Conservation (phyloP, 2,113 vertebrate genomes). For the Microtus montanus region DNA sequence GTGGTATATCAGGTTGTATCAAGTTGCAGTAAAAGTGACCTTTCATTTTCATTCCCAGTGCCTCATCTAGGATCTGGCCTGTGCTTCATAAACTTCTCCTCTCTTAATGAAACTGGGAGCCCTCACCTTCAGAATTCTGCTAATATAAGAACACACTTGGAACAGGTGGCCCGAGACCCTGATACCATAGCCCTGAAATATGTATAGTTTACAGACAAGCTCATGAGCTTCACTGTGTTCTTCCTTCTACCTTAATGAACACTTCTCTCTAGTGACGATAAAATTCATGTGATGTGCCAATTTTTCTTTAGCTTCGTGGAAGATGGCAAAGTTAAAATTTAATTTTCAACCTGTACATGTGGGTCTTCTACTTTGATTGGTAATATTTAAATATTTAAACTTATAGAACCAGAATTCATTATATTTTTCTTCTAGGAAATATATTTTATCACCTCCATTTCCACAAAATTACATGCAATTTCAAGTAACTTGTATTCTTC, state of each 20-base stretch:
- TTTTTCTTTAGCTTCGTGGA: neutral
- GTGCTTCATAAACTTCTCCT: neutral
- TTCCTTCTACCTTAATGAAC: neutral
- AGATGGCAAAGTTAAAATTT: neutral
- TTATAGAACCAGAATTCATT: neutral
- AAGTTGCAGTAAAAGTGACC: neutral
- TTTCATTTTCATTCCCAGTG: neutral
- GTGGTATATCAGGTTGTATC: neutral
- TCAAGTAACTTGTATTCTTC: neutral
- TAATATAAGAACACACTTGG: neutral
- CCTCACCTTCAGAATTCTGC: neutral
- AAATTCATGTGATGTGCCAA: neutral
- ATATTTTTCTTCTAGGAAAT: slow-evolving; percentile 21
- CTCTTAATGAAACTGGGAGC: neutral
- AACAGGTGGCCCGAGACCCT: neutral
- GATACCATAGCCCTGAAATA: neutral
- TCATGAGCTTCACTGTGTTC: neutral
- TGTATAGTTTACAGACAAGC: neutral
- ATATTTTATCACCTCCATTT: neutral
- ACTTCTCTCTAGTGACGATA: neutral
- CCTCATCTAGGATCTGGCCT: neutral
- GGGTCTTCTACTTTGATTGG: neutral
- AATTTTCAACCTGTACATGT: neutral
- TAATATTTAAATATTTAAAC: neutral
- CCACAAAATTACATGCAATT: neutral